These are phyloP conservation scores for Leptopterna dolabrata DNA, from an alignment of 2,888 invertebrate genomes.

Conservation along the genomic window DNA sequence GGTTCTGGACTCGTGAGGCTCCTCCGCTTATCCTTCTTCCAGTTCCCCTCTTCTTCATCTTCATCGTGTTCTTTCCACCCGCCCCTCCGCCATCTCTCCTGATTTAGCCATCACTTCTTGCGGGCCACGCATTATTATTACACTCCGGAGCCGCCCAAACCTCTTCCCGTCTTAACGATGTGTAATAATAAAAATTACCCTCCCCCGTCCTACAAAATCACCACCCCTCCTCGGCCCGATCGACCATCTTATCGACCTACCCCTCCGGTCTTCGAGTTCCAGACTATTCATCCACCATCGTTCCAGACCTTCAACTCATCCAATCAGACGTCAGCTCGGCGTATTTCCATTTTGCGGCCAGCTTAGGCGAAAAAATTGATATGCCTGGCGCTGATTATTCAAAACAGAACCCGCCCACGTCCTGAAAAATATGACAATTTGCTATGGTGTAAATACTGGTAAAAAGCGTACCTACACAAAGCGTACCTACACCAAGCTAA, in stretches of 20 bases:
- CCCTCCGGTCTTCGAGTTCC: not conserved
- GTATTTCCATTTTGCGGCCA: too few species aligned
- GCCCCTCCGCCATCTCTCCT: conserved; percentile 20
- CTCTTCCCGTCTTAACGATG: conserved; percentile 47
- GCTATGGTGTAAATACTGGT: too few species aligned
- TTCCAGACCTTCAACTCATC: not conserved
- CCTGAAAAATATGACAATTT: too few species aligned
- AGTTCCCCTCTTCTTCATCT: not conserved
- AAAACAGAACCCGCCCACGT: too few species aligned
- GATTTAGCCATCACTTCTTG: conserved; percentile 55
- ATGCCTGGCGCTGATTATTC: too few species aligned
- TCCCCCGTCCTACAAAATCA: not conserved
- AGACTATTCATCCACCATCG: not conserved
- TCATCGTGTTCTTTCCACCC: not conserved
- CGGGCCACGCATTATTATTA: conserved; percentile 51
- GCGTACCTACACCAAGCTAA: too few species aligned
- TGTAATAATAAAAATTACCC: conserved; percentile 50
- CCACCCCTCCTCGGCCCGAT: not conserved
- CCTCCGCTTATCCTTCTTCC: conserved; percentile 2
- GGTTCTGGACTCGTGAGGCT: conserved; percentile 54
- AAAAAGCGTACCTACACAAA: too few species aligned
- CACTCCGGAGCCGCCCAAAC: conserved; percentile 24
- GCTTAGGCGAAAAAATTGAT: too few species aligned
- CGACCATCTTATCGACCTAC: not conserved
- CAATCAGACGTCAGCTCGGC: not conserved